Percentiles rank a stretch among this genome's conserved stretches.
phyloP scores from a whole-genome alignment of 2,797 vertebrate species.

The Ara ararauna region DNA sequence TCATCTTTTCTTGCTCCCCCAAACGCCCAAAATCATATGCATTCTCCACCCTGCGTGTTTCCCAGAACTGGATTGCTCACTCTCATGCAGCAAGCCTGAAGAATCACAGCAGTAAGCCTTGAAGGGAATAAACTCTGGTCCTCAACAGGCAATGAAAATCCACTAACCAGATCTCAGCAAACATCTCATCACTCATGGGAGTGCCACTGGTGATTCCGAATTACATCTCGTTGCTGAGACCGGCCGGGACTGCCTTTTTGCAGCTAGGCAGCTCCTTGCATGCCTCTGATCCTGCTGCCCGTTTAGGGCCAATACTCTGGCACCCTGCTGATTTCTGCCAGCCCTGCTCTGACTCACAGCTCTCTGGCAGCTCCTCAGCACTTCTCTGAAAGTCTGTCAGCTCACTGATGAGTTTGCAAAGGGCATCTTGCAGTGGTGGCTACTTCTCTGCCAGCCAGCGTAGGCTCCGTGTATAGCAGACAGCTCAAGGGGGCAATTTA shows the following conservation, averaged over 20 bases:
- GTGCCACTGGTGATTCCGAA: neutral
- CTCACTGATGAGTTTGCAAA: neutral
- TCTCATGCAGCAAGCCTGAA: neutral
- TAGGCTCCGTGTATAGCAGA: neutral
- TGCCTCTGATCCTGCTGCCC: neutral
- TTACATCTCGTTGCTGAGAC: neutral
- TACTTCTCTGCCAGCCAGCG: neutral
- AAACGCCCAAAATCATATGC: neutral
- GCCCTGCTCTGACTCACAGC: neutral
- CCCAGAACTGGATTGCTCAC: neutral
- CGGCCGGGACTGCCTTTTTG: rapidly evolving
- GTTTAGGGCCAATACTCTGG: neutral
- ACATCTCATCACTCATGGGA: neutral
- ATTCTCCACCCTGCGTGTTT: neutral
- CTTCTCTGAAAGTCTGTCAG: neutral
- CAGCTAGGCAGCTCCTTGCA: neutral
- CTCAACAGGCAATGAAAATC: neutral
- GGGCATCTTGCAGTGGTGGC: neutral
- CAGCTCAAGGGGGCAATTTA: neutral
- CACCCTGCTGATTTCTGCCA: neutral
- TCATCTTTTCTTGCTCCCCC: neutral
- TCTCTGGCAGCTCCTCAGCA: neutral
- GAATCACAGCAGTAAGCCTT: neutral
- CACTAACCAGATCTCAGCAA: neutral
- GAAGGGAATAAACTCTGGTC: neutral